Evolutionary conservation across 1,140 invertebrate genomes (phyloP).

Genomic region (Drosophila subobscura): DNA sequence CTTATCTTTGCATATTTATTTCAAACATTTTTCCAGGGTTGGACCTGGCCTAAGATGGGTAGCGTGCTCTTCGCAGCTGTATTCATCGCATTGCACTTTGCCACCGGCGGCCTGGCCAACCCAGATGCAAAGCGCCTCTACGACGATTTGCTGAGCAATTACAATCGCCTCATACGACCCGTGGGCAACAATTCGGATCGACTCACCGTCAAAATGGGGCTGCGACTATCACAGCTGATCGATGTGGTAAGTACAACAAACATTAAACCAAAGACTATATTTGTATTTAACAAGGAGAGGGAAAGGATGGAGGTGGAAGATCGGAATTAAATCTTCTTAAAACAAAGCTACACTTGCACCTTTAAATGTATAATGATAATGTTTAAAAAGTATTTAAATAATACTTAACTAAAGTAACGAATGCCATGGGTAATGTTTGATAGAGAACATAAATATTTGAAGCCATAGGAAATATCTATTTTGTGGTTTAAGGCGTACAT

Average conservation of each 20-base stretch:
- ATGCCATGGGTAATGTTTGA: too few species aligned
- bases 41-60: slow-evolving; percentile 92
- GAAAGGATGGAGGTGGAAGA: too few species aligned
- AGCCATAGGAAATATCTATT: too few species aligned
- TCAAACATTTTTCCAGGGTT: slow-evolving; percentile 85
- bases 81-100: slow-evolving; percentile 88
- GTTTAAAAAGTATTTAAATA: too few species aligned
- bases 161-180: slow-evolving; percentile 98
- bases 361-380: too few species aligned
- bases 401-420: too few species aligned
- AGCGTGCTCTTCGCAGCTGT: slow-evolving; percentile 89
- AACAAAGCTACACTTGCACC: too few species aligned
- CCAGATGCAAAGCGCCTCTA: slow-evolving; percentile 96
- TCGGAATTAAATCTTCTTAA: too few species aligned
- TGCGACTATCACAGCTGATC: slow-evolving; percentile 97
- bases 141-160: slow-evolving; percentile 97
- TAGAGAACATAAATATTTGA: too few species aligned
- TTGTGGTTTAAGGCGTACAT: too few species aligned
- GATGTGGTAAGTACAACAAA: slow-evolving; percentile 94
- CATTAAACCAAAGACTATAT: not conserved
- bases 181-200: slow-evolving; percentile 98
- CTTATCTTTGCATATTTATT: slow-evolving; percentile 58
- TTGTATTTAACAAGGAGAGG: not conserved
- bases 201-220: slow-evolving; percentile 97
- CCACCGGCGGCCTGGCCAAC: slow-evolving; percentile 89